Conservation (phyloP, 1,140 invertebrate species). For the Drosophila mayri region DNA sequence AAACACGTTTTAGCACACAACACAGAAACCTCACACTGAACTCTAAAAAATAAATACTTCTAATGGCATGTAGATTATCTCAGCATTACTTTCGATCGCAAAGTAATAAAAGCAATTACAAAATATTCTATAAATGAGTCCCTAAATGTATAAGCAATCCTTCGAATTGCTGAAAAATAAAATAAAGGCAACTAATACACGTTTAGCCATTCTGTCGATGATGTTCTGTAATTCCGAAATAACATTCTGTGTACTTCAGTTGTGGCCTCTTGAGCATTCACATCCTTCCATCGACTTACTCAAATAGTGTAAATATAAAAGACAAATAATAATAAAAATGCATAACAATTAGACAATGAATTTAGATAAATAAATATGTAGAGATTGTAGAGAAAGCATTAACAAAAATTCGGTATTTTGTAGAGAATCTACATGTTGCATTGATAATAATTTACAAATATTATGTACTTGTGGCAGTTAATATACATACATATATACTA, state of each 20-base stretch:
- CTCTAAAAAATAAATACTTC: constrained; percentile 9
- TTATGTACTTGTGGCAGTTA: constrained; percentile 63
- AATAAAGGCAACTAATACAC: constrained; percentile 17
- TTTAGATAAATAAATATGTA: constrained; percentile 70
- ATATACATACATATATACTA: constrained; percentile 55
- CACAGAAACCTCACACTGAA: constrained; percentile 72
- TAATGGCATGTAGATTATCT: constrained; percentile 46
- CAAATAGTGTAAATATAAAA: constrained; percentile 66
- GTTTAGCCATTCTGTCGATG: constrained; percentile 20
- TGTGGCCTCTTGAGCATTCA: constrained; percentile 3
- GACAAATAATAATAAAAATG: constrained; percentile 58
- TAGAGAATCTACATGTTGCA: constrained; percentile 82
- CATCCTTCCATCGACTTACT: not conserved
- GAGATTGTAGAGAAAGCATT: constrained; percentile 48
- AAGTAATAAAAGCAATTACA: constrained; percentile 49
- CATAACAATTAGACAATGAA: constrained; percentile 50
- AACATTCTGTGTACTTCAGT: constrained; percentile 1
- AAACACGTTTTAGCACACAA: constrained; percentile 67
- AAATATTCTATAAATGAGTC: constrained; percentile 44
- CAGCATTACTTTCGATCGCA: constrained; percentile 48
- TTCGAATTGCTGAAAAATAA: constrained; percentile 40
- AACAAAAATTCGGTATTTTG: constrained; percentile 75
- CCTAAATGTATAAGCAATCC: constrained; percentile 59
- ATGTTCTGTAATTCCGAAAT: not conserved
- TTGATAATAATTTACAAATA: constrained; percentile 83